These are phyloP conservation scores for Parascotia fuliginaria DNA, from an alignment of 2,888 invertebrate species.

Conservation along the genomic window DNA sequence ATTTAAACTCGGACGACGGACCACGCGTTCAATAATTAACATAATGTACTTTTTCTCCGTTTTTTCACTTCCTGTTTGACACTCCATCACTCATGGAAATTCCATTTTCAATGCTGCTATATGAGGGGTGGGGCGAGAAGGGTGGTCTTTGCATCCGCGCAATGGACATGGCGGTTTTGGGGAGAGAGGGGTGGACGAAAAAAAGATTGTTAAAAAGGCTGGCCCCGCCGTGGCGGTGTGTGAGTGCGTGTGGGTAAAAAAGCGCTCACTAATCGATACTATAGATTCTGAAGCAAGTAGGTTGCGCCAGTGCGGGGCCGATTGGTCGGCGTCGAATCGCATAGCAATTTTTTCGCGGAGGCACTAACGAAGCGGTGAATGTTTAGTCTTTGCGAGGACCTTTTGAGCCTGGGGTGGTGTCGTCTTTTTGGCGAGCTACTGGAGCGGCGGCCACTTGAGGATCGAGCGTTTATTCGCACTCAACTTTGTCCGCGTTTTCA, in stretches of 20 bases:
- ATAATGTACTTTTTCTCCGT: slow-evolving; percentile 85
- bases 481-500: slow-evolving; percentile 66
- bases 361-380: slow-evolving; percentile 78
- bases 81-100: slow-evolving; percentile 87
- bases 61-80: slow-evolving; percentile 85
- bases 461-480: slow-evolving; percentile 77
- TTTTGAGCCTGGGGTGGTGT: slow-evolving; percentile 59
- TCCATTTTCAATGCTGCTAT: slow-evolving; percentile 85
- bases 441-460: slow-evolving; percentile 70
- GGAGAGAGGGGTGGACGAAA: slow-evolving; percentile 78
- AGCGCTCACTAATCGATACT: slow-evolving; percentile 84
- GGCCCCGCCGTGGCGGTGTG: slow-evolving; percentile 80
- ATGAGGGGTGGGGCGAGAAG: slow-evolving; percentile 72
- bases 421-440: slow-evolving; percentile 61
- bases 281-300: slow-evolving; percentile 85
- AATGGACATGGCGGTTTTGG: slow-evolving; percentile 84
- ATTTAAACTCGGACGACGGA: slow-evolving; percentile 81
- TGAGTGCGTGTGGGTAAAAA: slow-evolving; percentile 84
- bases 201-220: slow-evolving; percentile 86
- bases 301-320: slow-evolving; percentile 73
- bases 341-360: slow-evolving; percentile 64
- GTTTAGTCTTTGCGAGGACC: slow-evolving; percentile 77
- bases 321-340: slow-evolving; percentile 68
- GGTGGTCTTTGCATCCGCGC: slow-evolving; percentile 85
- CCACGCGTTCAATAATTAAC: slow-evolving; percentile 83